These are phyloP conservation scores for Neogale vison DNA, from an alignment of 2,113 vertebrate species.

Conservation along the genomic window DNA sequence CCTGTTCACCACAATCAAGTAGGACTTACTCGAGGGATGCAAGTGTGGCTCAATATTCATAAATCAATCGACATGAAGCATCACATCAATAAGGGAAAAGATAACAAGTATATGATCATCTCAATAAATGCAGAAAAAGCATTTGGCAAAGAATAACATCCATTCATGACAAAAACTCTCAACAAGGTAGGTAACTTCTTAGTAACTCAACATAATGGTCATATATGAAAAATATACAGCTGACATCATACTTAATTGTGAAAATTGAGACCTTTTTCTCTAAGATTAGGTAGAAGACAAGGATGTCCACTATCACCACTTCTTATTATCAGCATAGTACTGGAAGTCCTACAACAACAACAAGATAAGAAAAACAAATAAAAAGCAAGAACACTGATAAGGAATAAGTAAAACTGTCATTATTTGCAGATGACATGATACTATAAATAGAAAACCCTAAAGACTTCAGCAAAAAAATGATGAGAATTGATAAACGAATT, in stretches of 20 bases:
- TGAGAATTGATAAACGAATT: background rate
- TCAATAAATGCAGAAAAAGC: background rate
- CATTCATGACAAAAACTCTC: background rate
- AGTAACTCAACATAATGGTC: background rate
- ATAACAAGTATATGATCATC: background rate
- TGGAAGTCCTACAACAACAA: background rate
- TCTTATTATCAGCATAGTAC: background rate
- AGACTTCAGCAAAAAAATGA: background rate
- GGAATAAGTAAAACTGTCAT: background rate
- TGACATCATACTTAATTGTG: background rate
- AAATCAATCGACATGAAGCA: background rate
- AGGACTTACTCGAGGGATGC: background rate
- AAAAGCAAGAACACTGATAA: background rate
- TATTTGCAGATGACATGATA: background rate
- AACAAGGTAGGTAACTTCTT: background rate
- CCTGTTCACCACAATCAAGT: background rate
- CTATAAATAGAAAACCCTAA: background rate
- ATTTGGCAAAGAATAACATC: background rate
- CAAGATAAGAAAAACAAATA: background rate
- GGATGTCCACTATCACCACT: background rate
- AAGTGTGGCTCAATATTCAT: background rate
- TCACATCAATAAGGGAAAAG: background rate
- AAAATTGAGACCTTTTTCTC: background rate
- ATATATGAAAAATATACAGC: background rate
- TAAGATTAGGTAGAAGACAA: background rate